A percentile compares a stretch with the other conserved stretches of the same genome.
Conservation (phyloP, 1,140 invertebrate genomes). For the Armadillidium nasatum region DNA sequence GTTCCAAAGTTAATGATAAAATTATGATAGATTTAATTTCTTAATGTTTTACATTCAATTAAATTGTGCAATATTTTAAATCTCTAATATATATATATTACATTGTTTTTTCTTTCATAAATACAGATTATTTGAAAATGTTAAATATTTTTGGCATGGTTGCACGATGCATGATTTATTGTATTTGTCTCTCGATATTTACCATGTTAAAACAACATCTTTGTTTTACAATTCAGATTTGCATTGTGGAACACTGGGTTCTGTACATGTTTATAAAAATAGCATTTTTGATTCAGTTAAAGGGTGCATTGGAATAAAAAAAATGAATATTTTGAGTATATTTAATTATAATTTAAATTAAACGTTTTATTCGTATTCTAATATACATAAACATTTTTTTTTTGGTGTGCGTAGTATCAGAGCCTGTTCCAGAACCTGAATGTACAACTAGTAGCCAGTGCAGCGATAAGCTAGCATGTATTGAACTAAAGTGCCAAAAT, state of each 20-base stretch:
- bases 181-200: slow-evolving; percentile 24
- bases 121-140: slow-evolving; percentile 12
- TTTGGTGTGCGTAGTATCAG: slow-evolving; percentile 7
- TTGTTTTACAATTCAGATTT: slow-evolving; percentile 29
- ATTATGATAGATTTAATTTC: too few species aligned
- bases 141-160: slow-evolving; percentile 38
- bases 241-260: not conserved
- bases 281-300: not conserved
- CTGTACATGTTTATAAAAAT: not conserved
- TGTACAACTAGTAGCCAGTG: slow-evolving; percentile 76
- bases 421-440: slow-evolving; percentile 61
- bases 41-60: too few species aligned
- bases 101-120: too few species aligned
- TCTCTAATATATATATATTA: too few species aligned
- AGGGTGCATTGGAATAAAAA: too few species aligned
- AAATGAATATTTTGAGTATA: too few species aligned
- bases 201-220: slow-evolving; percentile 34
- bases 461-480: slow-evolving; percentile 74
- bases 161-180: slow-evolving; percentile 45
- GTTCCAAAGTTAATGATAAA: too few species aligned
- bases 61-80: too few species aligned
- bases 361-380: too few species aligned
- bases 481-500: slow-evolving; percentile 67
- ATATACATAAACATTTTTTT: not conserved
- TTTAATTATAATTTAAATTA: too few species aligned